Evolutionary conservation across 2,113 vertebrate species (phyloP), one percentile per base, ranked within the genome.

Genomic region (Carassius auratus): DNA sequence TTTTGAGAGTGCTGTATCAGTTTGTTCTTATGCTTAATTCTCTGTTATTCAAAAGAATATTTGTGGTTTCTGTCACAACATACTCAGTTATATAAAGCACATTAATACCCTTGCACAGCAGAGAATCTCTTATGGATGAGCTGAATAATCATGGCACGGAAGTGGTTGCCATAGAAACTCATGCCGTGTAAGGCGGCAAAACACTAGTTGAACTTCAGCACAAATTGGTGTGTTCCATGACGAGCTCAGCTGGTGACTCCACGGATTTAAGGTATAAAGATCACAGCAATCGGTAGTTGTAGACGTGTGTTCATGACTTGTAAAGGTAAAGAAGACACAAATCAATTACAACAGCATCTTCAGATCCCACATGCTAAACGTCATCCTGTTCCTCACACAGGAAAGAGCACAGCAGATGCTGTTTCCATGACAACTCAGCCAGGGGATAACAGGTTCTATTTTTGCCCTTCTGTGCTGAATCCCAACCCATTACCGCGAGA

Each of bases 401-500:
- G 71, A 80, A 89, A 92, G 91, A 89, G 90, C 90, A 88, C 88
- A 86, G 89, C 91, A 83, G 90, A 93, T 91, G 90, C 93, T 92
- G 95, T 95, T 95, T 90, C 93, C 92, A 95, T 95, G 93, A 92
- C 95, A 90, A 95, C 94, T 84, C 90, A 89, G 91, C 90, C 91
- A 92, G 91, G 90, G 93, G 91, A 94, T 93, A 93, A 93, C 91
- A 89, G 89, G 92, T 93, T 92, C 77, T 87, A 87, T 86, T 92
- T 83, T 83, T 55, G 75, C 85, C 78, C 62, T 77, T 88, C 48
- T 75, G 68, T 81, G 81, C 78, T 48, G 76, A 86, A 84, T 84
- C 30, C 19, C 71, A 26, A 87, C 81, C 89, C 19, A 90, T 81
- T 86, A 83, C 80, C 86, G 86, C 84, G 68, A 85, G 17, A 52